phyloP scores from a whole-genome alignment of 2,797 vertebrate species.

The Eulemur coronatus region DNA sequence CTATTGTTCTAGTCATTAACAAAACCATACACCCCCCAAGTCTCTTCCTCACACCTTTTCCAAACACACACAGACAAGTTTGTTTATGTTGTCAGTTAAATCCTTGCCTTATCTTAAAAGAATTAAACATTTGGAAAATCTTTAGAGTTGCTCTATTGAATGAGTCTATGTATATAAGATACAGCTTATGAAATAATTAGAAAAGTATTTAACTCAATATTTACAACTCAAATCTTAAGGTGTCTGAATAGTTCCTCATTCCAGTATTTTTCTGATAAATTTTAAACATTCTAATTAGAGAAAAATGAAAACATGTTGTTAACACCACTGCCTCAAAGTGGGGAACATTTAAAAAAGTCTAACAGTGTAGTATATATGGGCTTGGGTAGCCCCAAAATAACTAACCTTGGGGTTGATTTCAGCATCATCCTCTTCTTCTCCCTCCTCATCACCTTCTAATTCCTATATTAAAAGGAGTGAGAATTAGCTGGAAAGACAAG shows the following conservation, averaged over 20 bases:
- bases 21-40: background rate
- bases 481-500: constrained; percentile 52
- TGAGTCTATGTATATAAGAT: rapidly evolving
- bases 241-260: background rate
- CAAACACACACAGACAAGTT: background rate
- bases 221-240: rapidly evolving
- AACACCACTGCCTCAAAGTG: background rate
- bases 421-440: constrained; percentile 92
- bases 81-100: rapidly evolving
- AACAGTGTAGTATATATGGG: rapidly evolving
- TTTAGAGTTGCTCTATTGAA: background rate
- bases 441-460: constrained; percentile 93
- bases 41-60: background rate
- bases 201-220: background rate
- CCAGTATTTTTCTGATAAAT: background rate
- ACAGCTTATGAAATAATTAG: rapidly evolving
- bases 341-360: background rate
- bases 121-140: background rate
- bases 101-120: background rate
- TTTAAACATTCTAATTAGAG: background rate
- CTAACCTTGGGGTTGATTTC: constrained; percentile 92
- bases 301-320: rapidly evolving
- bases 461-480: constrained; percentile 85
- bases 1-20: background rate
- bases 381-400: background rate